Percentiles rank a stretch among this genome's conserved stretches.
Conservation (phyloP, 2,797 vertebrate species). For the Acanthurus lineatus region DNA sequence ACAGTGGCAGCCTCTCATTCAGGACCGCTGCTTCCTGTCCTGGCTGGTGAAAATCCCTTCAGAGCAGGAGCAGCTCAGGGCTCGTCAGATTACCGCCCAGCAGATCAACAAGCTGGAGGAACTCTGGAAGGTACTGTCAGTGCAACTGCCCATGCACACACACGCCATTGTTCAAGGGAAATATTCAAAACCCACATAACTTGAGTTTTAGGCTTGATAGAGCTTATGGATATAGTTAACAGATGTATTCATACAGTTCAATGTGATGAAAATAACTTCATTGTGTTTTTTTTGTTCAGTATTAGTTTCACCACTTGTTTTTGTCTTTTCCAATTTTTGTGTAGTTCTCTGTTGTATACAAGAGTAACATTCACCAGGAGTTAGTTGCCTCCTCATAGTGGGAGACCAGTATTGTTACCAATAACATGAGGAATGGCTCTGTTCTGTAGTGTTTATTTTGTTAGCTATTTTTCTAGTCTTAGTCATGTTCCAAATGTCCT, state of each 20-base stretch:
- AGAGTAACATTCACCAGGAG: not conserved
- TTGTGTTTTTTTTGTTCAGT: not conserved
- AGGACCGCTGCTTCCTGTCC: slow-evolving; percentile 97
- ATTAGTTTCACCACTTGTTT: not conserved
- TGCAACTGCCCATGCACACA: not conserved
- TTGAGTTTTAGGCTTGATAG: not conserved
- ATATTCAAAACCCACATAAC: slow-evolving; percentile 17
- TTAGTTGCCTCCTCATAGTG: too few species aligned
- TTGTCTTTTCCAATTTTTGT: not conserved
- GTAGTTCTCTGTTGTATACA: not conserved
- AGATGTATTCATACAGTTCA: slow-evolving; percentile 16
- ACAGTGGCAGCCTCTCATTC: slow-evolving; percentile 98
- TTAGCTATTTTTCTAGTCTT: too few species aligned
- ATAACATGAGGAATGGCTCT: too few species aligned
- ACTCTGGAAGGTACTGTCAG: slow-evolving; percentile 94
- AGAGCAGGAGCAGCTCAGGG: slow-evolving; percentile 96
- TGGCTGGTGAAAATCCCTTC: slow-evolving; percentile 99
- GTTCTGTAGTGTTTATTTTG: too few species aligned
- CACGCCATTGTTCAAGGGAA: slow-evolving; percentile 12
- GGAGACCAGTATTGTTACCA: too few species aligned
- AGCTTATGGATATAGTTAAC: not conserved
- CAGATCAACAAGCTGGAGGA: slow-evolving; percentile 99
- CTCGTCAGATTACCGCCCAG: slow-evolving; percentile 97
- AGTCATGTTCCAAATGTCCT: too few species aligned
- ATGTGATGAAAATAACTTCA: slow-evolving; percentile 29